Base-by-base conservation (phyloP, 2,113 vertebrate genomes). In the Sapayoa aenigma region DNA sequence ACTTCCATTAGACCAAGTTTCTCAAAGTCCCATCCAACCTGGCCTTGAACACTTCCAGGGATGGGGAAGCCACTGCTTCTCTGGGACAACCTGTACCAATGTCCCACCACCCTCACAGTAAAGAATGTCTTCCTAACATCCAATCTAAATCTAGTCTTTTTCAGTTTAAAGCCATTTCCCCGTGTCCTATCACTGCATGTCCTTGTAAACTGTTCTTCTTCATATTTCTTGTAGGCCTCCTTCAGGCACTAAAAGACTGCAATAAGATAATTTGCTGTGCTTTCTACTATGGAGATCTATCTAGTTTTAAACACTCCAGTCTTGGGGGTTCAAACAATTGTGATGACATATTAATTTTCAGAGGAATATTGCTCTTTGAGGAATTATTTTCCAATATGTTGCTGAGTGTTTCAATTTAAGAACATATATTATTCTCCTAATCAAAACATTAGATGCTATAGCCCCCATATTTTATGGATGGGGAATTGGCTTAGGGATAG, bases 381-480 rank as follows among this genome's bases (percentile, higher is more conserved):
- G 28, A 88, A 77, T 52, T 80, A 11, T 66, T 47, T 93, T 83
- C 69, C 79, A 93, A 2, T 31, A 27, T 1, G 1, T 47, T 87
- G 59, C 24, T 58, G 73, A 90, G 56, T 19, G 35, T 80, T 97
- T 95, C 79, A 78, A 37, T 73, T 84, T 73, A 90, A 89, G 72
- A 3, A 10, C 22, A 50, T 84, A 35, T 31, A 83, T 71, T 85
- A 85, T 73, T 83, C 14, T 16, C 14, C 52, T 53, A 63, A 94
- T 74, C 65, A 90, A 90, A 95, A 84, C 25, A 71, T 49, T 79
- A 78, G 47, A 81, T 80, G 25, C 52, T 78, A 15, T 6, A 80
- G 30, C 17, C 16, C 37, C 19, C 33, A 39, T 20, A 73, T 85
- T 71, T 85, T 94, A 84, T 82, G 84, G 63, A 71, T n/a, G 33